Conservation (phyloP, 1,140 invertebrate genomes). For the Diprion similis region DNA sequence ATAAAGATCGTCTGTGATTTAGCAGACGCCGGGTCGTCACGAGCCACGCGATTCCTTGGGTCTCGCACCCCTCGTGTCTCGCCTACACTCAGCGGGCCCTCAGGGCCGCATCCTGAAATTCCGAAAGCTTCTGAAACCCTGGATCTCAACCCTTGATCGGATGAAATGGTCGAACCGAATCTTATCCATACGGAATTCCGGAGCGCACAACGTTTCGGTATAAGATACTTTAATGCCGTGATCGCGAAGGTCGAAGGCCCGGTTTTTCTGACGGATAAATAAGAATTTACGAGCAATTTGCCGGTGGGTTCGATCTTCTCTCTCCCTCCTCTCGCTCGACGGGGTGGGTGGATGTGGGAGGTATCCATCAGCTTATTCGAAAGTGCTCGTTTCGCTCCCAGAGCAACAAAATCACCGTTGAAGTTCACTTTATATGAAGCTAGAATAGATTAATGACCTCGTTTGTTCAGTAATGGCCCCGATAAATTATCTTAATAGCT, state of each 20-base stretch:
- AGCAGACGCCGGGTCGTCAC: constrained; percentile 41
- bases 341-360: constrained; percentile 20
- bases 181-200: too few relatives aligned
- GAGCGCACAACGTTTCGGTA: too few relatives aligned
- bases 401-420: constrained; percentile 57
- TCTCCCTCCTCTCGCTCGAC: constrained; percentile 9
- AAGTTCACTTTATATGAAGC: constrained; percentile 60
- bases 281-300: constrained; percentile 34
- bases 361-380: constrained; percentile 52
- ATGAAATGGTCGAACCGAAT: too few relatives aligned
- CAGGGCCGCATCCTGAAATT: too few relatives aligned
- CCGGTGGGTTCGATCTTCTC: constrained; percentile 26
- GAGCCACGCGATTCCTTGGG: constrained; percentile 19
- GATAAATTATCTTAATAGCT: constrained; percentile 62
- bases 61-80: too few relatives aligned
- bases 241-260: neutral
- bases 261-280: constrained; percentile 22
- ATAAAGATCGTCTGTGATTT: constrained; percentile 48
- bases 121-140: too few relatives aligned
- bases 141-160: too few relatives aligned
- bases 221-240: too few relatives aligned
- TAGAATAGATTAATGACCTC: constrained; percentile 61
- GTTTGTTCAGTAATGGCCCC: constrained; percentile 59
- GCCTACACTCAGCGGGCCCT: too few relatives aligned
- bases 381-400: constrained; percentile 56